Base-by-base conservation (phyloP, 2,797 vertebrate species). In the Hypotaenidia philippensis region DNA sequence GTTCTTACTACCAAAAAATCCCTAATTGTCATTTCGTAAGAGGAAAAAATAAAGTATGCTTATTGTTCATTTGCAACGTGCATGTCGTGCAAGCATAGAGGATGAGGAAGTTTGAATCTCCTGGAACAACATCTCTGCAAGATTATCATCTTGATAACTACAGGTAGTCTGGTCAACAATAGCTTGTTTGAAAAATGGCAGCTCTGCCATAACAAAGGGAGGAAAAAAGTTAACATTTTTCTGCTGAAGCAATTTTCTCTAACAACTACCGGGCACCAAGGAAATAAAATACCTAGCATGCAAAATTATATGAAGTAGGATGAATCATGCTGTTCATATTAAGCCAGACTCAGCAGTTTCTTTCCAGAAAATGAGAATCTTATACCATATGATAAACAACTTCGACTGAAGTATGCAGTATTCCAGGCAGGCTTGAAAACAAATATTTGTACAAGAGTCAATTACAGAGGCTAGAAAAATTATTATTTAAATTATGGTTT, bases 331-430 rank as follows among this genome's bases (percentile, higher is more conserved):
- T 95, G 97, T 96, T 98, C 97, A 97, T 87, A 97, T 98, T 97
- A 98, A 92, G 97, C 96, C 96, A 97, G 97, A 98, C 96, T 99
- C 98, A 99, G 98, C 98, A 98, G 98, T 99, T 99, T 97, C 97
- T 92, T 97, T 98, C 85, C 89, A 91, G 90, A 98, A 98, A 98
- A 98, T 98, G 96, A 98, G 98, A 97, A 95, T 97, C 97, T 92
- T 95, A 75, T 31, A 97, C 96, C 97, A 97, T 98, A 98, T 98
- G 98, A 99, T 98, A 98, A 99, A 99, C 98, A 98, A 98, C 98
- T 98, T 97, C 72, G 95, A 98, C 97, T 97, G 97, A 96, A 93
- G 97, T 94, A 87, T 98, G 96, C 95, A 98, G 98, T 98, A 98
- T 98, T 97, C 93, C 94, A 98, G 98, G 98, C 97, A 98, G 96